Evolutionary conservation across 2,797 vertebrate species (phyloP).

Genomic region (Botia kubotai): DNA sequence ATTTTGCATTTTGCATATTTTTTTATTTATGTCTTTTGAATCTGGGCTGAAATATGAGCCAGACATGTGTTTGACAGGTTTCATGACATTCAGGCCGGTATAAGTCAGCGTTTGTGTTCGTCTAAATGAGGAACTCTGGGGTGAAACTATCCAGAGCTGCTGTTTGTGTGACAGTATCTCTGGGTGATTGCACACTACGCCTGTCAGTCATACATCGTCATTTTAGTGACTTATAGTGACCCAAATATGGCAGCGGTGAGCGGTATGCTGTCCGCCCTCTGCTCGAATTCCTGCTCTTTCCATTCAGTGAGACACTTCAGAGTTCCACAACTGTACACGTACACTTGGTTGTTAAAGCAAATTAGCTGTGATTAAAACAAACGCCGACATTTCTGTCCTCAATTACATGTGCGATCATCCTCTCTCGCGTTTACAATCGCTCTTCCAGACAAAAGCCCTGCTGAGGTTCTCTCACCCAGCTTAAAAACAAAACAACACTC

Average conservation of each 20-base stretch:
- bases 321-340: constrained; percentile 59
- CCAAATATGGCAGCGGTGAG: constrained; percentile 50
- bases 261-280: constrained; percentile 48
- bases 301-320: constrained; percentile 67
- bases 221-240: constrained; percentile 47
- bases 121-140: constrained; percentile 41
- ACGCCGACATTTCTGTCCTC: background rate
- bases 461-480: constrained; percentile 38
- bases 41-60: background rate
- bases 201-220: constrained; percentile 39
- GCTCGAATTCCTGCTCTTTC: constrained; percentile 61
- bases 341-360: constrained; percentile 52
- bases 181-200: constrained; percentile 39
- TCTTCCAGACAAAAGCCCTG: constrained; percentile 28
- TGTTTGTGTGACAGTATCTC: constrained; percentile 25
- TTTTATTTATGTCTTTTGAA: background rate
- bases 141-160: constrained; percentile 20
- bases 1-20: too few relatives aligned
- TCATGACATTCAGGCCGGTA: background rate
- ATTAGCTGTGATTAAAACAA: constrained; percentile 61
- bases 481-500: constrained; percentile 37
- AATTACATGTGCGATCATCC: constrained; percentile 40
- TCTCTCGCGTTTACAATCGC: background rate
- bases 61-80: background rate
- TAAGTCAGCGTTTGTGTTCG: constrained; percentile 17